Conservation (phyloP, 1,140 invertebrate genomes). For the Cryptotermes secundus region DNA sequence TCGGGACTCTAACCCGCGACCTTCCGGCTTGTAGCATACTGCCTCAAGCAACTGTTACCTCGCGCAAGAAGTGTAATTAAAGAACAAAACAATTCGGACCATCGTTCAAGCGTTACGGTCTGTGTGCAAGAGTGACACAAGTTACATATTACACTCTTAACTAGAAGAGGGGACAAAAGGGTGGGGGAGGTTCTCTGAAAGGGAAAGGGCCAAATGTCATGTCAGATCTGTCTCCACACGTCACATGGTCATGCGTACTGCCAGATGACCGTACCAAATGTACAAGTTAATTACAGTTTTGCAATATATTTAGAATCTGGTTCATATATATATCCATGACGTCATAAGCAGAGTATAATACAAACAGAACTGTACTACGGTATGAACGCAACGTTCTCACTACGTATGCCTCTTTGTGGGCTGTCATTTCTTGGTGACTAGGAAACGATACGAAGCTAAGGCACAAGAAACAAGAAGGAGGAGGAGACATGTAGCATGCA, state of each 20-base stretch:
- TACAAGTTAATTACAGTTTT: slow-evolving; percentile 16
- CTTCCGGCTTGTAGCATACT: no score
- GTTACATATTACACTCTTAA: neutral
- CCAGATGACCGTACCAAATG: slow-evolving; percentile 1
- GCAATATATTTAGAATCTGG: neutral
- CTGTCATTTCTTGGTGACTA: no score
- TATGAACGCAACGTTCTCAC: no score
- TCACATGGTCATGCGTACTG: neutral
- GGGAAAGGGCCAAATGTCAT: neutral
- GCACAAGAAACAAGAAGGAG: no score
- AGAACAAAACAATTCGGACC: neutral
- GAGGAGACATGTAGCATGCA: no score
- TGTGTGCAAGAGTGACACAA: neutral
- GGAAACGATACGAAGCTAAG: no score
- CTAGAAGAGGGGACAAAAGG: neutral
- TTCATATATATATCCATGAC: neutral
- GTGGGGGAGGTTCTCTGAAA: neutral
- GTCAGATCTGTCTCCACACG: neutral
- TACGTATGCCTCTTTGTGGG: no score
- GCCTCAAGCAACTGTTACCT: no score
- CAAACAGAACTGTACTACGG: neutral
- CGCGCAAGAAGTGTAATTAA: neutral
- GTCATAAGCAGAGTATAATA: neutral
- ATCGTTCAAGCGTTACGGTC: neutral
- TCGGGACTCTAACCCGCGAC: no score